Base-by-base conservation (phyloP, 2,113 vertebrate species). In the Zosterops borbonicus region DNA sequence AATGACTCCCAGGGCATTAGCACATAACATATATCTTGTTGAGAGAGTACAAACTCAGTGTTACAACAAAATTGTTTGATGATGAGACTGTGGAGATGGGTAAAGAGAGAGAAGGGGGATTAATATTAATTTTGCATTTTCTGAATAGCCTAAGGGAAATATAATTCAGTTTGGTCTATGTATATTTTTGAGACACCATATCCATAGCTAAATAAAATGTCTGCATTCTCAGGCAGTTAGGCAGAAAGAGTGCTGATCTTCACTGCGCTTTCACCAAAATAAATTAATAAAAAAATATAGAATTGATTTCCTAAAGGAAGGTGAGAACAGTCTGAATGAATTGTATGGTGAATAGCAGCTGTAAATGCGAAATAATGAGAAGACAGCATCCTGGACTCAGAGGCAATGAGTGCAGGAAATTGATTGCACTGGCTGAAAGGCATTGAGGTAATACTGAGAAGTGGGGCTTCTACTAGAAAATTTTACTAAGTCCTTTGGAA, bases 1-100 rank as follows among this genome's bases (percentile, higher is more conserved):
- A 96, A 97, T 95, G 92, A 95, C 67, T 97, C 92, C 91, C 86
- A 92, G 41, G 83, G 42, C 52, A 93, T 49, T 93, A 63, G 55
- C 67, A 82, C 39, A 23, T 46, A 95, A 60, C 33, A 52, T 39
- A n/a, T 44, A 83, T 95, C 79, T 93, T 93, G 67, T 82, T 91
- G 89, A 95, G 70, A 91, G 70, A 97, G 79, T 78, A 90, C 39
- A 92, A 94, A 93, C 29, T 56, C 22, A 22, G 37, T 73, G 58
- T 73, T 95, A 93, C 27, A 95, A 73, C 69, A 94, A 96, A 96
- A 96, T 82, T 87, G 47, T 83, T 86, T 95, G 67, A 89, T 95
- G 67, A 89, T 87, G 96, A 92, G 84, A 73, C 33, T 29, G 64
- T 39, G 39, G 42, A 77, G 71, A 73, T 31, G 37, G 41, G 14